phyloP scores from a whole-genome alignment of 92 coral and sea anemone genomes.

The Diadumene lineata region DNA sequence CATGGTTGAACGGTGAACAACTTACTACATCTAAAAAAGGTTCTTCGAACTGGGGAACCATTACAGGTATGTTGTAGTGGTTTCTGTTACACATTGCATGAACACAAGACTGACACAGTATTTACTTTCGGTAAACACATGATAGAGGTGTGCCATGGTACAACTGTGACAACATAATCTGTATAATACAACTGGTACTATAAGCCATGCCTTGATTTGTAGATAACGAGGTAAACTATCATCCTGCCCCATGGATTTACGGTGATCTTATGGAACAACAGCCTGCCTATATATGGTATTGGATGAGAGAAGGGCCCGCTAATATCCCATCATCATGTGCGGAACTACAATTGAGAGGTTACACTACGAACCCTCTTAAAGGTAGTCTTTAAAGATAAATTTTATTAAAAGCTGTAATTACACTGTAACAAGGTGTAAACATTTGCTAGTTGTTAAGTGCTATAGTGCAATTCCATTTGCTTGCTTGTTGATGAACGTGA shows the following conservation, averaged over 20 bases:
- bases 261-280: constrained; percentile 8
- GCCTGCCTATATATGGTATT: constrained; percentile 37
- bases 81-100: background rate
- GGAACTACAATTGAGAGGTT: constrained; percentile 55
- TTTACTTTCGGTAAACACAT: too few species aligned
- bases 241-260: constrained; percentile 34
- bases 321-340: constrained; percentile 23
- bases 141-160: too few species aligned
- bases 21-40: constrained; percentile 44
- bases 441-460: too few species aligned
- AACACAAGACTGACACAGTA: too few species aligned
- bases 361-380: background rate
- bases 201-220: too few species aligned
- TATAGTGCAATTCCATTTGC: too few species aligned
- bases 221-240: constrained; percentile 3
- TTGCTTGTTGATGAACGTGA: too few species aligned
- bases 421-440: too few species aligned
- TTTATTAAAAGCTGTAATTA: too few species aligned
- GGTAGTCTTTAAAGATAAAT: too few species aligned
- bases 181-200: too few species aligned
- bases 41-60: constrained; percentile 34
- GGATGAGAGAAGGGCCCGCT: constrained; percentile 30
- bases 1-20: constrained; percentile 45
- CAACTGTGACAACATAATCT: too few species aligned
- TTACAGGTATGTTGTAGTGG: constrained; percentile 21